A percentile compares a stretch with the other conserved stretches of the same genome.
phyloP scores from a whole-genome alignment of 2,888 invertebrate species.

The Onthophagus sagittarius region DNA sequence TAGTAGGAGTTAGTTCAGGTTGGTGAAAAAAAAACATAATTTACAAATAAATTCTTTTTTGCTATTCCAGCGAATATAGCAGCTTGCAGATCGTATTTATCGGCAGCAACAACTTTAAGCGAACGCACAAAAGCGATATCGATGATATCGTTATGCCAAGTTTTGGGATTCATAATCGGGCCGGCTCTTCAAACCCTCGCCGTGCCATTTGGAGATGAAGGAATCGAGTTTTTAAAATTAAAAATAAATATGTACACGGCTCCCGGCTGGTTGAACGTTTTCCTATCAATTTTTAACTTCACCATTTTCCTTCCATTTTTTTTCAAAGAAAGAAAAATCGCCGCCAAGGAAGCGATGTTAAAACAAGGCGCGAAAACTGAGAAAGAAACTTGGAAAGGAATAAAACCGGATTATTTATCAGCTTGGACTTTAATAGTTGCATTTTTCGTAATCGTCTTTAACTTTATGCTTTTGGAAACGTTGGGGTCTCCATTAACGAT shows the following conservation, averaged over 20 bases:
- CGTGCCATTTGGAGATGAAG: constrained; percentile 70
- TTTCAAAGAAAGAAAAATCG: constrained; percentile 74
- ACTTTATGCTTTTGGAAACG: constrained; percentile 85
- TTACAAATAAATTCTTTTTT: constrained; percentile 2
- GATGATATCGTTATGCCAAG: constrained; percentile 79
- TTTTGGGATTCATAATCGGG: constrained; percentile 82
- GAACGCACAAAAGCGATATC: constrained; percentile 83
- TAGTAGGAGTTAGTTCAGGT: constrained; percentile 83
- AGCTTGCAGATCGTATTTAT: constrained; percentile 78
- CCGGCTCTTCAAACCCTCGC: constrained; percentile 79
- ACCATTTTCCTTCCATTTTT: constrained; percentile 68
- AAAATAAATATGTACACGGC: constrained; percentile 85
- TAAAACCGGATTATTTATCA: constrained; percentile 70
- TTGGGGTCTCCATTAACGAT: constrained; percentile 79
- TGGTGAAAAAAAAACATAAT: constrained; percentile 27
- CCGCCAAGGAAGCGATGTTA: constrained; percentile 74
- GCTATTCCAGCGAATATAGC: constrained; percentile 70
- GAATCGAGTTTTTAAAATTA: constrained; percentile 51
- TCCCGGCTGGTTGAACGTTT: constrained; percentile 79
- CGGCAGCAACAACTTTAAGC: constrained; percentile 73
- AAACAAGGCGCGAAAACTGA: constrained; percentile 68
- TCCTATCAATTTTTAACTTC: constrained; percentile 69
- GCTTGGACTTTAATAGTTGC: constrained; percentile 75
- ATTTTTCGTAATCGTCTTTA: constrained; percentile 81
- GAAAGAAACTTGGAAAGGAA: constrained; percentile 66